Evolutionary conservation across 92 coral and sea anemone species (phyloP).

Genomic region (Parazoanthus atlanticus): DNA sequence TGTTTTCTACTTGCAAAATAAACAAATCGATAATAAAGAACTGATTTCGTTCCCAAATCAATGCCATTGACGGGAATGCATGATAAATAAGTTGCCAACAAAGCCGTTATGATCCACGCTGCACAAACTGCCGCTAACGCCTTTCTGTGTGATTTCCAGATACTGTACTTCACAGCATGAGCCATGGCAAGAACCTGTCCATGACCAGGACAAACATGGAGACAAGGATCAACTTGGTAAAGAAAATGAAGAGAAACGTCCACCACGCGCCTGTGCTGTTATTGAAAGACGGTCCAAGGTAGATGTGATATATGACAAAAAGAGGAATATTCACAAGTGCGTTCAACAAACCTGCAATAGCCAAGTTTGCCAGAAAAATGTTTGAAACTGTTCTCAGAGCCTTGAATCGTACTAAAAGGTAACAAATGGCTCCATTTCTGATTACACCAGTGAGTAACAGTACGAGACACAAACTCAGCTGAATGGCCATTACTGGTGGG

Average conservation of each 20-base stretch:
- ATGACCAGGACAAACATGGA: background rate
- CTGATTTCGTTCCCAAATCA: conserved; percentile 1
- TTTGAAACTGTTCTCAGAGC: background rate
- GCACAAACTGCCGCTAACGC: background rate
- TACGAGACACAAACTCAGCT: background rate
- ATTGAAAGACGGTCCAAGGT: background rate
- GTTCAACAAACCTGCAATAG: background rate
- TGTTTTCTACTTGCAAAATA: background rate
- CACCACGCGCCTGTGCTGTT: background rate
- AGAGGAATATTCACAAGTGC: background rate
- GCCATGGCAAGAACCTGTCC: background rate
- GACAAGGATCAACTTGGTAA: background rate
- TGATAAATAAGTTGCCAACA: background rate
- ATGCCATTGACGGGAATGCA: background rate
- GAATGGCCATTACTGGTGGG: background rate
- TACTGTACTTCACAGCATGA: background rate
- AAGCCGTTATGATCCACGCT: background rate
- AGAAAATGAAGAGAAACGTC: background rate
- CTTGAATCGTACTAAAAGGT: background rate
- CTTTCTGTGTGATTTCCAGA: background rate
- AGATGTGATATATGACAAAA: background rate
- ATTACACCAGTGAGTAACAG: background rate
- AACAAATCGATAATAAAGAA: background rate
- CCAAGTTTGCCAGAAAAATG: background rate
- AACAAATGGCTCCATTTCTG: background rate